Base-by-base conservation (phyloP, 2,113 vertebrate species). In the Alligator sinensis region DNA sequence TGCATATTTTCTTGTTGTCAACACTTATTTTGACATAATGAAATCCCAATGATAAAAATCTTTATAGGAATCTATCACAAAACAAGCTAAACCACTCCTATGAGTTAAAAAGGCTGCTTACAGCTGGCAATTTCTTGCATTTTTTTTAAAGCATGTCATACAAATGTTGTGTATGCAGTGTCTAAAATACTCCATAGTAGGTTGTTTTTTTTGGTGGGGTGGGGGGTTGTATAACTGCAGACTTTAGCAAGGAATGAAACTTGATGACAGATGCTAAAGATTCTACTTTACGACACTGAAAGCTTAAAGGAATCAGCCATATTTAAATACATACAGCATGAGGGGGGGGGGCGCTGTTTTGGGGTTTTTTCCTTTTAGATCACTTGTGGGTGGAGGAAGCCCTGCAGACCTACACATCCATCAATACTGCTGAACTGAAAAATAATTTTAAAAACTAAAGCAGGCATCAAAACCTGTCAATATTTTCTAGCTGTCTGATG, bases 31-130 rank as follows among this genome's bases (percentile, higher is more conserved):
- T 54, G 1, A 4, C 18, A 7, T 1, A 78, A 27, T 4, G 15
- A 61, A 92, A 85, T 62, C 55, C 16, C 54, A 12, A 85, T 93
- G 77, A 83, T 9, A 86, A 83, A 83, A 55, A 58, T 27, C 83
- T 91, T 66, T 9, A 5, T 34, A 76, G 34, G 24, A 57, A 30
- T 38, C 63, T 22, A 47, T 28, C 82, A 70, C 66, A 89, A 78
- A 74, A 87, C 27, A 82, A 87, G 87, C 34, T 92, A 82, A 72
- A 81, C 30, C 27, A 30, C 1, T 64, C 60, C 82, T 89, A 34
- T 4, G 14, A 9, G 38, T 57, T 6, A 25, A 87, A 70, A 70
- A 16, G 74, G 91, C 80, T 76, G 86, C 58, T 57, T 10, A n/a
- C 6, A 30, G 54, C 74, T 22, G 68, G 70, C 18, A 84, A 47